Evolutionary conservation across 64 coral and sea anemone species (phyloP).

Genomic region (Acropora yongei): DNA sequence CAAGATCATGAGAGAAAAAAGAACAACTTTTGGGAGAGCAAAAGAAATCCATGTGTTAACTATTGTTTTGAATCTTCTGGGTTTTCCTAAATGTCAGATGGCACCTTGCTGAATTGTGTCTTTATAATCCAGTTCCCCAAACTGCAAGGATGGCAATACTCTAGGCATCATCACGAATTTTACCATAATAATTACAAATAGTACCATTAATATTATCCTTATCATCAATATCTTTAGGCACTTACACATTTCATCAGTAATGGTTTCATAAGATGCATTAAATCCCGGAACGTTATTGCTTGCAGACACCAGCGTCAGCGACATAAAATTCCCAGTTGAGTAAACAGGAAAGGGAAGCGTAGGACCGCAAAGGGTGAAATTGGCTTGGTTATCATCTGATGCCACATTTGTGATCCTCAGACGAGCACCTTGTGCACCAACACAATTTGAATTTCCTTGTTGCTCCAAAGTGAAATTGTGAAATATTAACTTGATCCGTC

Average conservation of each 20-base stretch:
- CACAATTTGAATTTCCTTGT: background rate
- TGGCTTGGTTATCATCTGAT: background rate
- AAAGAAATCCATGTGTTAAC: no score
- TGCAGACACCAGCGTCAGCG: background rate
- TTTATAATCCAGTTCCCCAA: no score
- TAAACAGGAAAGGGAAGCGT: conserved; percentile 2
- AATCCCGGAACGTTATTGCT: background rate
- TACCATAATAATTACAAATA: no score
- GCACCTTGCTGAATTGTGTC: no score
- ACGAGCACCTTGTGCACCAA: background rate
- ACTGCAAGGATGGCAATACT: no score
- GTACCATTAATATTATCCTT: no score
- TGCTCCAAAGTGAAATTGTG: background rate
- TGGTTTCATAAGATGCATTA: background rate
- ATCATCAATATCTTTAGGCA: no score
- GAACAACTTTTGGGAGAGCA: no score
- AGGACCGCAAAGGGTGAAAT: conserved; percentile 2
- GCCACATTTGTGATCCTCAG: background rate
- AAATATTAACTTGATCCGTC: conserved; percentile 2
- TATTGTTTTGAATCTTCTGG: no score
- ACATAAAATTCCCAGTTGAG: background rate
- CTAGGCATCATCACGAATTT: no score
- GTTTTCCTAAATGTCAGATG: no score
- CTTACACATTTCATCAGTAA: conserved; percentile 16
- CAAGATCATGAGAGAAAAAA: no score